Conservation (phyloP, 2,888 invertebrate species). For the Synanthedon vespiformis region DNA sequence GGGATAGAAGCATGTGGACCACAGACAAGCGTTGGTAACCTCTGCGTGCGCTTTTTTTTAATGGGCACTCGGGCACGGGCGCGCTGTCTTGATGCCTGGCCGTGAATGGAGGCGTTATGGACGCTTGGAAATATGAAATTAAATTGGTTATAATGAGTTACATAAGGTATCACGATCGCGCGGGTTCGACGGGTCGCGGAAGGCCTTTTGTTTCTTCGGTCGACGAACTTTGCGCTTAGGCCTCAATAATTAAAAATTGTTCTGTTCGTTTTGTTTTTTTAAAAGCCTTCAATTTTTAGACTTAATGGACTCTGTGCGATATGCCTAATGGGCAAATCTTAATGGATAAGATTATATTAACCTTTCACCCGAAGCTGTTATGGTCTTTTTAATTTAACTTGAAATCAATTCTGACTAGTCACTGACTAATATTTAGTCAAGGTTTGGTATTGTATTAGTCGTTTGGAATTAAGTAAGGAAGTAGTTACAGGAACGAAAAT, state of each 20-base stretch:
- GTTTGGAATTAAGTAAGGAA: no score
- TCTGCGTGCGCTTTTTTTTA: slow-evolving; percentile 18
- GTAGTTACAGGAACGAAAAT: no score
- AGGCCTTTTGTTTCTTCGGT: slow-evolving; percentile 43
- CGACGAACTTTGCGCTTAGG: slow-evolving; percentile 24
- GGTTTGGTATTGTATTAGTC: no score
- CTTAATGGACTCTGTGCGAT: background rate
- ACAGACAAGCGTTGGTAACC: slow-evolving; percentile 29
- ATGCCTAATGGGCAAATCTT: background rate
- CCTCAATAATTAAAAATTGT: slow-evolving; percentile 40
- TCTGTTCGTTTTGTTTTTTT: slow-evolving; percentile 12
- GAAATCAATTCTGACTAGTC: no score
- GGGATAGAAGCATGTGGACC: slow-evolving; percentile 24
- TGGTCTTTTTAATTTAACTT: no score
- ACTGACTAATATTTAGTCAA: no score
- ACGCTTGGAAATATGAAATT: slow-evolving; percentile 55
- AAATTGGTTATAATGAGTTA: slow-evolving; percentile 55
- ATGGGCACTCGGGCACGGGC: slow-evolving; percentile 29
- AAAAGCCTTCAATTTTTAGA: background rate
- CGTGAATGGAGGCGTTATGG: slow-evolving; percentile 55
- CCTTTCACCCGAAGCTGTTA: background rate
- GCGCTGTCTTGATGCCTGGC: slow-evolving; percentile 31
- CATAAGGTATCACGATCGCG: slow-evolving; percentile 40
- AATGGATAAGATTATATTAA: slow-evolving; percentile 4
- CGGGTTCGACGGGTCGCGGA: slow-evolving; percentile 35